These are phyloP conservation scores for Crocodylus rhombifer DNA, from an alignment of 2,797 vertebrate species.

Conservation along the genomic window DNA sequence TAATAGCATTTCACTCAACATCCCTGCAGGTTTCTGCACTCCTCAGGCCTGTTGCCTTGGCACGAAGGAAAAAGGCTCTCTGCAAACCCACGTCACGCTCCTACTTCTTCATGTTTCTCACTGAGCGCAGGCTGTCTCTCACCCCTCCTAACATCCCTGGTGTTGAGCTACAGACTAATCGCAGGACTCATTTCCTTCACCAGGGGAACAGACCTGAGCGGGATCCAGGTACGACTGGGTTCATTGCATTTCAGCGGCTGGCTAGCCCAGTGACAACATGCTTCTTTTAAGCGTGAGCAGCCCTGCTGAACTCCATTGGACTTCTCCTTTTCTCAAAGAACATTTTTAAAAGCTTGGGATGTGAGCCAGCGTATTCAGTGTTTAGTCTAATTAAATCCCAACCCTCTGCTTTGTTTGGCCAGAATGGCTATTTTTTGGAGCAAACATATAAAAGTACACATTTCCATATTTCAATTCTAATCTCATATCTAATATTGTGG, in stretches of 20 bases:
- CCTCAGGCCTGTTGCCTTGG: accelerated
- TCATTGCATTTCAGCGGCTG: not conserved
- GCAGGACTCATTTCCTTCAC: not conserved
- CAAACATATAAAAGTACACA: not conserved
- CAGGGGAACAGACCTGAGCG: not conserved
- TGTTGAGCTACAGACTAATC: not conserved
- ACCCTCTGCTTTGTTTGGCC: not conserved
- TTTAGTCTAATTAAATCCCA: not conserved
- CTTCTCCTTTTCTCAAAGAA: not conserved
- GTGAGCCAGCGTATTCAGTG: not conserved
- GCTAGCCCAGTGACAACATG: not conserved
- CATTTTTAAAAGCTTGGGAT: not conserved
- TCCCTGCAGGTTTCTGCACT: constrained; percentile 16
- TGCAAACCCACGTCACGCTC: not conserved
- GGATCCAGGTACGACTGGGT: accelerated
- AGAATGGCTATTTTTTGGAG: not conserved
- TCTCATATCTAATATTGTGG: not conserved
- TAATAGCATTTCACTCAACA: constrained; percentile 16
- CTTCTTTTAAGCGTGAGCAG: not conserved
- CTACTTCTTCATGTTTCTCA: not conserved
- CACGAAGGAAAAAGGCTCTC: not conserved
- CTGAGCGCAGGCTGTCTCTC: not conserved
- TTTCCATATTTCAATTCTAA: not conserved
- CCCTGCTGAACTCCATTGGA: not conserved
- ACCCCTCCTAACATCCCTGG: not conserved